These are phyloP conservation scores for Sycobia sp. DNA, from an alignment of 1,140 invertebrate genomes.

Conservation along the genomic window DNA sequence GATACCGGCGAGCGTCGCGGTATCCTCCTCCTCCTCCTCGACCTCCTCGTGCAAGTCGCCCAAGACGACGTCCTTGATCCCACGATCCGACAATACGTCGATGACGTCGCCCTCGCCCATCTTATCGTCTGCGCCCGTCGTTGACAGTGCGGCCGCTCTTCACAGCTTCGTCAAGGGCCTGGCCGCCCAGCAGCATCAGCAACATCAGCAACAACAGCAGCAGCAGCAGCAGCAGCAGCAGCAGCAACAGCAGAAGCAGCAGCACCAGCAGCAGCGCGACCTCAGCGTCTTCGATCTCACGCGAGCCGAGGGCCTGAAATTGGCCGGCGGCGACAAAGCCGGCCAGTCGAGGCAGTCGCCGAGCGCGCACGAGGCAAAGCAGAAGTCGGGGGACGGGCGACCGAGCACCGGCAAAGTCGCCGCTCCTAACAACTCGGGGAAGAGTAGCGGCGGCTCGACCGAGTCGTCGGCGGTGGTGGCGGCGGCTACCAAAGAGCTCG, in stretches of 20 bases:
- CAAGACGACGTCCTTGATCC: constrained; percentile 38
- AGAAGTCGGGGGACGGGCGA: background rate
- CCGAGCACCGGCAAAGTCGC: background rate
- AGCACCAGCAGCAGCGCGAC: too few species aligned
- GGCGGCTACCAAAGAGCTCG: constrained; percentile 23
- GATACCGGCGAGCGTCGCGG: constrained; percentile 53
- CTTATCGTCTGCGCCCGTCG: constrained; percentile 6
- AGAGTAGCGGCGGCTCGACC: background rate
- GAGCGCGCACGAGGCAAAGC: background rate
- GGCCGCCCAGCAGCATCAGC: too few species aligned
- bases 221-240: too few species aligned
- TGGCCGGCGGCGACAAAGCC: background rate
- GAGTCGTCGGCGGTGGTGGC: background rate
- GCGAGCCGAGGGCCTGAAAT: background rate
- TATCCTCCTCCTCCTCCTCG: background rate
- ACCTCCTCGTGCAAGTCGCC: constrained; percentile 46
- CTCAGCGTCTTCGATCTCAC: constrained; percentile 26
- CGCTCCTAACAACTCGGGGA: too few species aligned
- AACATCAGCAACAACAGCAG: too few species aligned
- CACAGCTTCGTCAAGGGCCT: constrained; percentile 39
- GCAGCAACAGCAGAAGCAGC: too few species aligned
- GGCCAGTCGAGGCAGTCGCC: background rate
- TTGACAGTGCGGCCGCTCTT: constrained; percentile 39
- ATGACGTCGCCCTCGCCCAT: background rate
- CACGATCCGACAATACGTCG: background rate